These are phyloP conservation scores for Lepus europaeus DNA, from an alignment of 2,113 vertebrate genomes.

Conservation along the genomic window DNA sequence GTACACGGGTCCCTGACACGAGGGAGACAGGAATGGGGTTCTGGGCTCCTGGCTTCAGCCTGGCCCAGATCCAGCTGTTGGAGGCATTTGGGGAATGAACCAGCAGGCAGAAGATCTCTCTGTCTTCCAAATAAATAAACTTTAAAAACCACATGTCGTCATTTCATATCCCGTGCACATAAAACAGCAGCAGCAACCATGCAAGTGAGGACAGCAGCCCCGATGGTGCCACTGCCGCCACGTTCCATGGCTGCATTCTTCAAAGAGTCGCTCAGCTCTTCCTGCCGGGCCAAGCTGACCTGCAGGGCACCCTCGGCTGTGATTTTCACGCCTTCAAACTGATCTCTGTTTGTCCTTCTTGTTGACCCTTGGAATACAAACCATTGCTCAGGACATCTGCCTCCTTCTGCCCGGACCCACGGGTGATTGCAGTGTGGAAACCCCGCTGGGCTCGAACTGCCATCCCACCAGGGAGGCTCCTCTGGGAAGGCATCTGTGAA, in stretches of 20 bases:
- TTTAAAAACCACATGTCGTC: background rate
- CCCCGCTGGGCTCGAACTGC: background rate
- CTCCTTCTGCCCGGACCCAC: background rate
- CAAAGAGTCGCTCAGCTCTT: background rate
- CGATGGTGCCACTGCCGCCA: too few species aligned
- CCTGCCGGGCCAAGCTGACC: background rate
- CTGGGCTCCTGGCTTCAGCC: too few species aligned
- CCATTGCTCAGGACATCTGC: background rate
- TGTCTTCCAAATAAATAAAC: too few species aligned
- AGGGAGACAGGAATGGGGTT: too few species aligned
- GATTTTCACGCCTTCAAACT: background rate
- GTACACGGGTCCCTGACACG: too few species aligned
- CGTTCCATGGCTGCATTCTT: background rate
- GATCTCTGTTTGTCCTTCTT: background rate
- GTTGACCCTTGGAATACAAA: background rate
- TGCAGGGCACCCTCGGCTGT: background rate
- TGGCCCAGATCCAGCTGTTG: too few species aligned
- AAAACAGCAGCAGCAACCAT: background rate
- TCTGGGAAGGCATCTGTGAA: background rate
- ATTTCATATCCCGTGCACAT: background rate
- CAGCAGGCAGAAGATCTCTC: too few species aligned
- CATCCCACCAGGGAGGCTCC: background rate
- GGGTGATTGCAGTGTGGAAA: background rate
- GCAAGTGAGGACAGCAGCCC: background rate
- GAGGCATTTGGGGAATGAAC: too few species aligned